Evolutionary conservation across 2,888 invertebrate species (phyloP).

Genomic region (Keiferia lycopersicella): DNA sequence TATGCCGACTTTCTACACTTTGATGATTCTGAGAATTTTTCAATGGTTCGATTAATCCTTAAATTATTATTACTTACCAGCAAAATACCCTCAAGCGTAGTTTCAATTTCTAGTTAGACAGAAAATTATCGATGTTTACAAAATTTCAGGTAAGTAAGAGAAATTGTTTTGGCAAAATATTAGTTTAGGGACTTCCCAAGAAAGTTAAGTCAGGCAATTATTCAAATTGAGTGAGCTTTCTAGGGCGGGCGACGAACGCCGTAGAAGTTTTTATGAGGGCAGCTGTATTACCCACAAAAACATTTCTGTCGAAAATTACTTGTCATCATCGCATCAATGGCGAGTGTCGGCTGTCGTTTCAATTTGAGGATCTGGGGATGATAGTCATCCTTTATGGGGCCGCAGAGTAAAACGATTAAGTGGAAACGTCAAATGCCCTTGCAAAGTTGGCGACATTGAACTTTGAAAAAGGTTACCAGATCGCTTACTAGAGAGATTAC

Average conservation of each 20-base stretch:
- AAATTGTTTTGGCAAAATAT: constrained; percentile 4
- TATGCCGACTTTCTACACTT: too few relatives aligned
- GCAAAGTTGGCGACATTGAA: not conserved
- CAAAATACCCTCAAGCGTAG: not conserved
- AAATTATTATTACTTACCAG: not conserved
- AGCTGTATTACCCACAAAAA: not conserved
- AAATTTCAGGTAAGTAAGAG: not conserved
- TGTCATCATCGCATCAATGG: too few relatives aligned
- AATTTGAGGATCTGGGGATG: not conserved
- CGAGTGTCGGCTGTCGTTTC: constrained; percentile 2
- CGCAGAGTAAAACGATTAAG: constrained; percentile 8
- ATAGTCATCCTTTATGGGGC: constrained; percentile 7
- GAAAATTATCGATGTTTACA: not conserved
- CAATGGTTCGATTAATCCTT: constrained; percentile 10
- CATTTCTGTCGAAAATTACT: constrained; percentile 10
- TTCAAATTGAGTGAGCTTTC: constrained; percentile 14
- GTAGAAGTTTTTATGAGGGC: constrained; percentile 5
- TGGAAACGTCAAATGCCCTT: not conserved
- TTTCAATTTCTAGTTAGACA: not conserved
- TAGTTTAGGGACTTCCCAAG: not conserved
- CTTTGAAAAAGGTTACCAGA: not conserved
- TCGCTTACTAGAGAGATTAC: not conserved
- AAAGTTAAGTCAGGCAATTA: constrained; percentile 11
- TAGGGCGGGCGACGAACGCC: not conserved
- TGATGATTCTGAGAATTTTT: too few relatives aligned